Base-by-base conservation (phyloP, 2,113 vertebrate species). In the Lagopus muta region DNA sequence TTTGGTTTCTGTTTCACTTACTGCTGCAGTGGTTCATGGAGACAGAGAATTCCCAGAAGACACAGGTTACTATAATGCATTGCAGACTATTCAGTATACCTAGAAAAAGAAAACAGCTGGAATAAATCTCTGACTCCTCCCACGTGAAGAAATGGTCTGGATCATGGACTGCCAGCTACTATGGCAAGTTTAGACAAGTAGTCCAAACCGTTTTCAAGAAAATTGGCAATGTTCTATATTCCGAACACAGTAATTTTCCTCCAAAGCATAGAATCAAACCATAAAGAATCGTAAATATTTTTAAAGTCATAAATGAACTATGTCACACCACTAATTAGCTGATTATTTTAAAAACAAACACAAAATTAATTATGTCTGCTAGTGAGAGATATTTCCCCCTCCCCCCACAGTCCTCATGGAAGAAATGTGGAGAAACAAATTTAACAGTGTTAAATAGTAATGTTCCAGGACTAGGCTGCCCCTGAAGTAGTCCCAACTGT, bases 341-440 rank as follows among this genome's bases (percentile, higher is more conserved):
- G 88, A 94, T 93, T 96, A 90, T 96, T 96, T 96, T 93, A 96
- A 96, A 96, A 96, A 96, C 96, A 96, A 96, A 96, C 96, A 96
- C 60, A 94, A 96, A 95, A 96, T 95, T 96, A 96, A 96, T 96
- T 96, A 96, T 95, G 94, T 82, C 76, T 80, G 79, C 72, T 95
- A 94, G 91, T 66, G 87, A 94, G 90, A 94, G 27, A 14, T 1
- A 70, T 45, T 55, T 45, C 5, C 6, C 42, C 15, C 42, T 6
- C 54, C 74, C 54, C 27, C 40, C 43, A 4, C 77, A 94, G 60
- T 83, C 96, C 94, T 96, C 96, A 94, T 94, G 92, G 96, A 95
- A 95, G 65, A 82, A 96, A 93, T 96, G 90, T 95, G 93, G 92
- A 77, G 82, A 88, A 93, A 91, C 69, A 96, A 95, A 88, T 77